Base-by-base conservation (phyloP, 2,888 invertebrate species). In the Lithophane semibrunnea region DNA sequence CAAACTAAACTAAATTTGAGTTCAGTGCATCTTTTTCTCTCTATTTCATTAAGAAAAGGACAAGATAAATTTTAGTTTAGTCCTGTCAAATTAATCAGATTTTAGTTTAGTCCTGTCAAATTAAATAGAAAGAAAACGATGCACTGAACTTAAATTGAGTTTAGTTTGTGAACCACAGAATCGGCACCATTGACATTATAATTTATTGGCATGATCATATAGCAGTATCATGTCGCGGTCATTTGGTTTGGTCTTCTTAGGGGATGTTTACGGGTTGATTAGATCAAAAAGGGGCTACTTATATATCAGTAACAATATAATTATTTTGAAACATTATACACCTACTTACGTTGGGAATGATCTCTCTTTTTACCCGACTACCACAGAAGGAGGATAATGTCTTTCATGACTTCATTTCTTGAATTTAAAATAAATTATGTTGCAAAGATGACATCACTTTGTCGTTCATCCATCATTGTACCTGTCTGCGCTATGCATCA, bases 401-500 rank as follows among this genome's bases (percentile, higher is more conserved):
- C 52, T 21, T 37, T 2, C 21, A 37, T n/a, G 37, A 67, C 3
- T 64, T 12, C 0, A 42, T 58, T 24, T 69, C 42, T 13, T 8
- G 18, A 42, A 58, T 42, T 8, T 8, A 68, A 56, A 73, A 47
- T 56, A 37, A 54, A 47, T 16, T 37, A 37, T 18, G 5, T 21
- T 13, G 8, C 3, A 29, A 44, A 42, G 44, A 60, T 65, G 56
- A 66, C 60, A 67, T 52, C 58, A 67, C 8, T 54, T 29, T n/a
- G 13, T 65, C n/a, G 52, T 58, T 13, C 21, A 68, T 80, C 37
- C 24, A 44, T 80, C 58, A 79, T 72, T 68, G n/a, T 44, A 24
- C 52, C 52, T 47, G 77, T 69, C 69, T 52, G 18, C 24, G 37
- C 37, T 54, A 54, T 56, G 58, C 37, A 64, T 65, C 75, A 75